Evolutionary conservation across 2,888 invertebrate genomes (phyloP).

Genomic region (Cryptus armator): DNA sequence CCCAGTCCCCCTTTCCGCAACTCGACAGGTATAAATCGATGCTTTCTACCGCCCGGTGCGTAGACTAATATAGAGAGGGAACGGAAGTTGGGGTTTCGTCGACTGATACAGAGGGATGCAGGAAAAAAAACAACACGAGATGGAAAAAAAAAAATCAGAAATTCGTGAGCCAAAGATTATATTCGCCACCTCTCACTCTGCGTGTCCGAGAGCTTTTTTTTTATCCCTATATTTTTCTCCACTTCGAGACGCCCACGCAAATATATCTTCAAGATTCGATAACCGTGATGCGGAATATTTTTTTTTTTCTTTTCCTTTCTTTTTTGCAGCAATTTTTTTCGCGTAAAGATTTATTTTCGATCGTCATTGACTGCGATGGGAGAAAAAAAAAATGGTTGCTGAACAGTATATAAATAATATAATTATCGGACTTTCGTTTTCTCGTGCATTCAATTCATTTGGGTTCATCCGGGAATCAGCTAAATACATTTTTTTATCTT

Average conservation of each 20-base stretch:
- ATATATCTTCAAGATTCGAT: background rate
- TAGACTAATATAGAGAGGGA: conserved; percentile 3
- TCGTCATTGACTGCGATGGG: too few relatives aligned
- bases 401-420: too few relatives aligned
- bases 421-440: too few relatives aligned
- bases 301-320: too few relatives aligned
- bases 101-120: conserved; percentile 3
- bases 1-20: background rate
- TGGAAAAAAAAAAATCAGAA: conserved; percentile 1
- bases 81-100: background rate
- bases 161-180: background rate
- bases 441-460: too few relatives aligned
- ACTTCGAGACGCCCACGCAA: background rate
- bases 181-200: background rate
- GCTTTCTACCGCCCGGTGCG: conserved; percentile 8
- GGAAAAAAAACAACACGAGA: background rate
- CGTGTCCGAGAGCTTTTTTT: background rate
- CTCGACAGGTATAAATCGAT: conserved; percentile 26
- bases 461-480: too few relatives aligned
- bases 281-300: background rate
- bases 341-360: too few relatives aligned
- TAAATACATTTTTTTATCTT: too few relatives aligned
- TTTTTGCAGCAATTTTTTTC: too few relatives aligned
- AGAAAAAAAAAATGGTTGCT: too few relatives aligned
- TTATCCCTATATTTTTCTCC: background rate